Conservation (phyloP, 2,888 invertebrate genomes). For the Cryptus armator region DNA sequence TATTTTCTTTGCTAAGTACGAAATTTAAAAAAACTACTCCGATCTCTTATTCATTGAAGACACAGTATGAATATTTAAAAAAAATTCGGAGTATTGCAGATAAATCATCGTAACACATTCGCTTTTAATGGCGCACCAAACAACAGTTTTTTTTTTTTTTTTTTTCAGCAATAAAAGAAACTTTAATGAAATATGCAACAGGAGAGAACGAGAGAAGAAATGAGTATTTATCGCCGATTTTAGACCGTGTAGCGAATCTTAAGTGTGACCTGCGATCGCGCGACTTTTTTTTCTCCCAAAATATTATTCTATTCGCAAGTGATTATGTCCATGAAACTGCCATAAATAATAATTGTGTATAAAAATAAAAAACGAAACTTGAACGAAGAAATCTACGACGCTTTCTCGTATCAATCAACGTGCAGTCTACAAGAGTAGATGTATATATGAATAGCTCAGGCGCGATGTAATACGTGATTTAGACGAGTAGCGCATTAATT, state of each 20-base stretch:
- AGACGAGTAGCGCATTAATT: slow-evolving; percentile 19
- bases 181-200: slow-evolving; percentile 8
- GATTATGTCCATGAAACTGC: background rate
- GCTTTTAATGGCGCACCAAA: background rate
- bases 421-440: background rate
- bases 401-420: slow-evolving; percentile 53
- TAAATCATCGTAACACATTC: background rate
- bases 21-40: background rate
- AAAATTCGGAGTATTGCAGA: background rate
- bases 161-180: background rate
- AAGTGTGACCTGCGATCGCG: background rate
- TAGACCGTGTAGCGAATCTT: background rate
- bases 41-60: background rate
- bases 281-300: background rate
- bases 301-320: background rate
- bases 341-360: background rate
- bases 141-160: background rate
- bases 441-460: background rate
- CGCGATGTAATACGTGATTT: slow-evolving; percentile 17
- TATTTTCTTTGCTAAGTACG: too few relatives aligned
- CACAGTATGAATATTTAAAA: background rate
- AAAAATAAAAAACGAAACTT: background rate
- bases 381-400: background rate
- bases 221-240: background rate
- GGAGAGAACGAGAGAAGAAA: background rate